phyloP scores from a whole-genome alignment of 2,888 invertebrate species.

The Balanococcus diminutus region DNA sequence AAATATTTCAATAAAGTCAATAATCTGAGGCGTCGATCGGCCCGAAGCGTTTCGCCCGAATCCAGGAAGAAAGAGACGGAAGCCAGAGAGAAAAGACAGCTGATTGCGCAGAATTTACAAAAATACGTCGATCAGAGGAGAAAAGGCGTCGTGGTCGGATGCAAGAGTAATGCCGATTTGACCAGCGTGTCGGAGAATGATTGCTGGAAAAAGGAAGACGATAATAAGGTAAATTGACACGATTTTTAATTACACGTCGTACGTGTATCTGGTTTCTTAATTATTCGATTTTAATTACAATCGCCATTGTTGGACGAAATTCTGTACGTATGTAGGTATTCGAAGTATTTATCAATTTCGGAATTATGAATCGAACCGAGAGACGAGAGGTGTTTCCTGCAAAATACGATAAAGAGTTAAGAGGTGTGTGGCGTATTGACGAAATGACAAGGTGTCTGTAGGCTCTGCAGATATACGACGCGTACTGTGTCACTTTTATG shows the following conservation, averaged over 20 bases:
- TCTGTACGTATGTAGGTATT: no score
- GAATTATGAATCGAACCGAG: no score
- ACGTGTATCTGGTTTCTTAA: no score
- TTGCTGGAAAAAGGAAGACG: slow-evolving; percentile 47
- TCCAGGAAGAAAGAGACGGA: slow-evolving; percentile 48
- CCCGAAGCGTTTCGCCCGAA: slow-evolving; percentile 55
- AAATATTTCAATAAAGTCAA: neutral
- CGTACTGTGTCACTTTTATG: no score
- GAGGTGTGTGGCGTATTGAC: no score
- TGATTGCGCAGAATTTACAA: slow-evolving; percentile 46
- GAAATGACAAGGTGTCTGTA: no score
- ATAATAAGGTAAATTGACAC: slow-evolving; percentile 40
- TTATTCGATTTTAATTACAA: no score
- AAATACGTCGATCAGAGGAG: slow-evolving; percentile 45
- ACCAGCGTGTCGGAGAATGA: slow-evolving; percentile 43
- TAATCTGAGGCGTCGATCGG: slow-evolving; percentile 42
- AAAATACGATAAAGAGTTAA: no score
- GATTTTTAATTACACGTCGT: neutral
- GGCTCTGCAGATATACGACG: no score
- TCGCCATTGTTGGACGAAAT: no score
- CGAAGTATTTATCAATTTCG: no score
- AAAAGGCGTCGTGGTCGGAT: neutral
- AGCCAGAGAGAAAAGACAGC: slow-evolving; percentile 43
- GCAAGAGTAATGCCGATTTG: slow-evolving; percentile 52
- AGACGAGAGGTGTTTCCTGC: no score